These are phyloP conservation scores for Megaustenia siamemsis DNA, from an alignment of 2,888 invertebrate species.

Conservation along the genomic window DNA sequence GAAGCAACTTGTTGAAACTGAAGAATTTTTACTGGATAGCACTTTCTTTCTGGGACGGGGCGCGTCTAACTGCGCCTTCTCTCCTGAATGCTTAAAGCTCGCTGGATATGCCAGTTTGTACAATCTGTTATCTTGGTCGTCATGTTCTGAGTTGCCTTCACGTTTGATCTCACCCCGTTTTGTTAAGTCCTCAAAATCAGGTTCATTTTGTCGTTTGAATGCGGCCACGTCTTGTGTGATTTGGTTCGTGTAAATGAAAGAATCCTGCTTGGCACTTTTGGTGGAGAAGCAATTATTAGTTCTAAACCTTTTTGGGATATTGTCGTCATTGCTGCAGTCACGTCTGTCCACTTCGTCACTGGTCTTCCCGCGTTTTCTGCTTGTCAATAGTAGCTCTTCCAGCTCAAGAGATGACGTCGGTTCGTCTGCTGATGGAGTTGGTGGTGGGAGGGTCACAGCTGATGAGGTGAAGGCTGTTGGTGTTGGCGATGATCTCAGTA, in stretches of 20 bases:
- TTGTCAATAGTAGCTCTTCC: neutral
- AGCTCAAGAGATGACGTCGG: neutral
- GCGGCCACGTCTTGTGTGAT: neutral
- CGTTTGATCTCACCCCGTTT: neutral
- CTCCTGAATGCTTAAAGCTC: neutral
- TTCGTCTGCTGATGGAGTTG: neutral
- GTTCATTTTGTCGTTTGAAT: neutral
- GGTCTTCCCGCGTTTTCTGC: neutral
- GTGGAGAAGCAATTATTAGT: neutral
- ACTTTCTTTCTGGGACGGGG: neutral
- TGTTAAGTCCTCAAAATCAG: neutral
- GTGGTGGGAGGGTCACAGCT: neutral
- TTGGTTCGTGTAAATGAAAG: neutral
- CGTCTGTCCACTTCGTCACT: neutral
- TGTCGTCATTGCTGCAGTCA: neutral
- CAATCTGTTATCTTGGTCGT: neutral
- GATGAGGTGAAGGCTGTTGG: neutral
- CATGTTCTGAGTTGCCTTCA: neutral
- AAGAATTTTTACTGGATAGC: neutral
- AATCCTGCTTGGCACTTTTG: neutral
- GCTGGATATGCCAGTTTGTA: neutral
- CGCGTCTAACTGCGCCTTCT: neutral
- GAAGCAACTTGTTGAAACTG: conserved; percentile 37
- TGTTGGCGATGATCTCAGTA: conserved; percentile 55
- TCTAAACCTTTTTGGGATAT: neutral